These are phyloP conservation scores for Hofmannophila pseudospretella DNA, from an alignment of 2,888 invertebrate species.

Conservation along the genomic window DNA sequence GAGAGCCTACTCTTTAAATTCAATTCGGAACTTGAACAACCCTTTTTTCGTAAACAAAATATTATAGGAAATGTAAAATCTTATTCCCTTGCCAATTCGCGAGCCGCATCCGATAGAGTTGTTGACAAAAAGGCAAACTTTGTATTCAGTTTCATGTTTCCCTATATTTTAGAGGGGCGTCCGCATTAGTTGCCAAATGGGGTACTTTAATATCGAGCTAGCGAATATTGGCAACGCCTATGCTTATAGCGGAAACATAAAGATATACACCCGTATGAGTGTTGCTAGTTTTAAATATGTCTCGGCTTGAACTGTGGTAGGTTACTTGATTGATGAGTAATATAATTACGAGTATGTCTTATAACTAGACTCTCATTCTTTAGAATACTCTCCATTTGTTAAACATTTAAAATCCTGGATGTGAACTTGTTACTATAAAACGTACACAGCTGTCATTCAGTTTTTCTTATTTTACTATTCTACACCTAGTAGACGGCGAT, in stretches of 20 bases:
- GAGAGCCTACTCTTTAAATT: slow-evolving; percentile 42
- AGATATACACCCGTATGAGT: slow-evolving; percentile 15
- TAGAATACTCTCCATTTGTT: no score
- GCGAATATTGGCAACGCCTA: slow-evolving; percentile 42
- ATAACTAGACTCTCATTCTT: no score
- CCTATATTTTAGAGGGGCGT: slow-evolving; percentile 37
- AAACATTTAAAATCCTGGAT: no score
- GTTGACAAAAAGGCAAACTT: slow-evolving; percentile 41
- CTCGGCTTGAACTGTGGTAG: no score
- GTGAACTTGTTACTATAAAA: no score
- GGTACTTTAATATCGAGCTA: slow-evolving; percentile 50
- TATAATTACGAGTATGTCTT: no score
- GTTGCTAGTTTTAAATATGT: slow-evolving; percentile 8
- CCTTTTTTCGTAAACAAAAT: slow-evolving; percentile 41
- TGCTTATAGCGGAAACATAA: slow-evolving; percentile 45
- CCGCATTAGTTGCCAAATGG: slow-evolving; percentile 61
- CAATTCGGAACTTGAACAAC: slow-evolving; percentile 34
- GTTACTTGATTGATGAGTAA: no score
- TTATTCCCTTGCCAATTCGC: slow-evolving; percentile 44
- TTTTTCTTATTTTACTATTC: no score
- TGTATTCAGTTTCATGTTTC: slow-evolving; percentile 41
- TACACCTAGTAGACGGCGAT: no score
- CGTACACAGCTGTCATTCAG: no score
- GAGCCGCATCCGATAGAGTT: slow-evolving; percentile 29
- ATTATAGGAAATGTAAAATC: slow-evolving; percentile 39